Percentiles rank a stretch among this genome's conserved stretches.
phyloP scores from a whole-genome alignment of 2,797 vertebrate genomes.

The Semotilus atromaculatus region DNA sequence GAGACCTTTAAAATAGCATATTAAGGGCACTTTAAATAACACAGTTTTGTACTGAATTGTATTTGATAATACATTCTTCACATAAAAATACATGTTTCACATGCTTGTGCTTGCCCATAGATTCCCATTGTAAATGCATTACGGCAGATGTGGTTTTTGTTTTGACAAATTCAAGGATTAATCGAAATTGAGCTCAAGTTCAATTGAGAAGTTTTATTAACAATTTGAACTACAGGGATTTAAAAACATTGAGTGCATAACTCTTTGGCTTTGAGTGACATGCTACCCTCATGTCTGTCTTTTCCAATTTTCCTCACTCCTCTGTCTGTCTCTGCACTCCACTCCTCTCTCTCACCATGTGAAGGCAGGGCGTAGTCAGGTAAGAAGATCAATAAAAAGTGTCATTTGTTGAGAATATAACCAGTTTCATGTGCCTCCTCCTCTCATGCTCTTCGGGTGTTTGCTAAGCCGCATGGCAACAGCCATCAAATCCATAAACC shows the following conservation, averaged over 20 bases:
- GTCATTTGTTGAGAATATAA: conserved; percentile 31
- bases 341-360: conserved; percentile 80
- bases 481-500: conserved; percentile 23
- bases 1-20: neutral
- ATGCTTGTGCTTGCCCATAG: neutral
- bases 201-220: neutral
- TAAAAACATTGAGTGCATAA: neutral
- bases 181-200: neutral
- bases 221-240: neutral
- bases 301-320: conserved; percentile 74
- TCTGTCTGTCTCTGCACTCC: conserved; percentile 78
- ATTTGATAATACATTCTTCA: neutral
- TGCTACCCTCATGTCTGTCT: conserved; percentile 65
- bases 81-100: neutral
- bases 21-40: neutral
- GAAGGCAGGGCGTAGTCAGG: conserved; percentile 98
- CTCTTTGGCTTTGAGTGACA: conserved; percentile 42
- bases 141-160: neutral
- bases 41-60: neutral
- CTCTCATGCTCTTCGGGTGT: conserved; percentile 35
- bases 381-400: conserved; percentile 76
- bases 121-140: conserved; percentile 3
- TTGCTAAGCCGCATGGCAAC: neutral
- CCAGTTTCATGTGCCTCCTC: neutral
- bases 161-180: neutral